Conservation (phyloP, 2,797 vertebrate genomes). For the Dallia pectoralis region DNA sequence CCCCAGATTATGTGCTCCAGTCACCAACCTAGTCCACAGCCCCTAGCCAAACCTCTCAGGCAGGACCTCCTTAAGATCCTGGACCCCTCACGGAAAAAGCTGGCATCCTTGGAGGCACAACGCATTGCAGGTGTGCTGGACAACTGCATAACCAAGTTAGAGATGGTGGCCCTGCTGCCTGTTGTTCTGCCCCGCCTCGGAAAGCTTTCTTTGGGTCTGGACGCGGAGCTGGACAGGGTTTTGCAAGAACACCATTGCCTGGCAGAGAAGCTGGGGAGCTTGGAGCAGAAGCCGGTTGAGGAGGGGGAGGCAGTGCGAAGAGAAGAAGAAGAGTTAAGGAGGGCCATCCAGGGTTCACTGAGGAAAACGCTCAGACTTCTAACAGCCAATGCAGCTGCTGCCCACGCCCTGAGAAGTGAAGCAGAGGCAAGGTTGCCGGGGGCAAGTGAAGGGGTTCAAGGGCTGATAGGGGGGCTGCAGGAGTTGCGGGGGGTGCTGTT, state of each 20-base stretch:
- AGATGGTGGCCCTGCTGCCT: constrained; percentile 72
- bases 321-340: constrained; percentile 25
- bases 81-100: constrained; percentile 51
- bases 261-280: constrained; percentile 47
- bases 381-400: constrained; percentile 43
- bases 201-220: constrained; percentile 29
- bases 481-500: constrained; percentile 69
- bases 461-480: constrained; percentile 63
- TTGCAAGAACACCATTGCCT: constrained; percentile 66
- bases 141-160: constrained; percentile 73
- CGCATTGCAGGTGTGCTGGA: constrained; percentile 75
- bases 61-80: constrained; percentile 40
- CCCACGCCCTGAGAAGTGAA: constrained; percentile 47
- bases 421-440: constrained; percentile 7
- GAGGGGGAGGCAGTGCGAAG: constrained; percentile 16
- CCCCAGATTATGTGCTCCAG: constrained; percentile 5
- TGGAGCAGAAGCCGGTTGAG: constrained; percentile 9
- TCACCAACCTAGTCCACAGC: constrained; percentile 25
- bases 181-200: constrained; percentile 27
- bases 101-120: constrained; percentile 68
- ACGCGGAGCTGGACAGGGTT: constrained; percentile 42
- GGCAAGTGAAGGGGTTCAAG: constrained; percentile 27
- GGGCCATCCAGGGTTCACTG: constrained; percentile 68
- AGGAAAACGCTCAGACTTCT: constrained; percentile 72
- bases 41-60: constrained; percentile 30